These are phyloP conservation scores for Stenichneumon culpator DNA, from an alignment of 2,888 invertebrate species.

Conservation along the genomic window DNA sequence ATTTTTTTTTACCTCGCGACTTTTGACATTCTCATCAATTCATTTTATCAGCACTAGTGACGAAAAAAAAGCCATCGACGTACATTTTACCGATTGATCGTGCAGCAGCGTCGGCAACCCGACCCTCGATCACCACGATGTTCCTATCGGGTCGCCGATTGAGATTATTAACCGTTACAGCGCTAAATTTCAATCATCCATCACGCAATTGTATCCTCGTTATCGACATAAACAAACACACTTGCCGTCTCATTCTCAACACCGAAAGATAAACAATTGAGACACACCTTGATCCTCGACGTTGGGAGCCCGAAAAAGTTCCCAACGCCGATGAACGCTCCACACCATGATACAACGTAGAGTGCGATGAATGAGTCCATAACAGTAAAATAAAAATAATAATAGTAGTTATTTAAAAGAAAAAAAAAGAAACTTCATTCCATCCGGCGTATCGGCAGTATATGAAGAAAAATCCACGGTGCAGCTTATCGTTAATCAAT, in stretches of 20 bases:
- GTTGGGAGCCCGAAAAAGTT: not conserved
- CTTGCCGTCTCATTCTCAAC: slow-evolving; percentile 18
- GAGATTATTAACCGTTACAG: slow-evolving; percentile 51
- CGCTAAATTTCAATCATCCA: slow-evolving; percentile 8
- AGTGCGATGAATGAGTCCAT: slow-evolving; percentile 24
- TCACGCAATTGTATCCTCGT: slow-evolving; percentile 1
- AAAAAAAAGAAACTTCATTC: slow-evolving; percentile 37
- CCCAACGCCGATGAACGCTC: slow-evolving; percentile 1
- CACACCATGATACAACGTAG: slow-evolving; percentile 3
- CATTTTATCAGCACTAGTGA: slow-evolving; percentile 35
- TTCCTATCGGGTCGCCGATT: slow-evolving; percentile 63
- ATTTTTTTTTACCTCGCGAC: slow-evolving; percentile 49
- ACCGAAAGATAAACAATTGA: not conserved
- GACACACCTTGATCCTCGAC: not conserved
- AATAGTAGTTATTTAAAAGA: not conserved
- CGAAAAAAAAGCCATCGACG: slow-evolving; percentile 1
- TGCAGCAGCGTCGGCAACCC: slow-evolving; percentile 56
- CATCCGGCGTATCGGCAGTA: slow-evolving; percentile 39
- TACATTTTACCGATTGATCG: slow-evolving; percentile 37
- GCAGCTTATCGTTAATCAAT: slow-evolving; percentile 36
- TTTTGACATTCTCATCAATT: slow-evolving; percentile 23
- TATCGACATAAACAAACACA: slow-evolving; percentile 14
- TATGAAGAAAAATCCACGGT: not conserved
- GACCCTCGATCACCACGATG: slow-evolving; percentile 60
- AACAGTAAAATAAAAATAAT: slow-evolving; percentile 13